These are phyloP conservation scores for Cheilosia urbana DNA, from an alignment of 2,888 invertebrate species.

Conservation along the genomic window DNA sequence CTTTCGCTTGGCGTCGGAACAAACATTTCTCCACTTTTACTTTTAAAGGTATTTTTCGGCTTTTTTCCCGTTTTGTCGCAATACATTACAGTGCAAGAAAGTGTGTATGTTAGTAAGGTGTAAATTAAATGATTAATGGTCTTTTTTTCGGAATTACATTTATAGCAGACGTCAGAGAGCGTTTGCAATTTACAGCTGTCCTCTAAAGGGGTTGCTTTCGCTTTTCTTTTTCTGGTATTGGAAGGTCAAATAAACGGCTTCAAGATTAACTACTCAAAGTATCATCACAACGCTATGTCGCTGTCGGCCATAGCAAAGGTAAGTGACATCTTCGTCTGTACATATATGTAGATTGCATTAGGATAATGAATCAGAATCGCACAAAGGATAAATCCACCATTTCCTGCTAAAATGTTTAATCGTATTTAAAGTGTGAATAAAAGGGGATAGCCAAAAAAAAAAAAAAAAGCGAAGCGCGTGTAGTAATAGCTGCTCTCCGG, in stretches of 20 bases:
- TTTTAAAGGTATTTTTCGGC: conserved; percentile 59
- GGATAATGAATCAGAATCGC: conserved; percentile 32
- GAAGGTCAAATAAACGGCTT: conserved; percentile 80
- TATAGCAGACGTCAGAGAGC: conserved; percentile 21
- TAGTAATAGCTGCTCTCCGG: conserved; percentile 39
- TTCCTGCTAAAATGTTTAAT: conserved; percentile 34
- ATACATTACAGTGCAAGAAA: conserved; percentile 10
- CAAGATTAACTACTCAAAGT: conserved; percentile 89
- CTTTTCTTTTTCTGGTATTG: conserved; percentile 49
- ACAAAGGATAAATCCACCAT: conserved; percentile 26
- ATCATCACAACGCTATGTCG: conserved; percentile 87
- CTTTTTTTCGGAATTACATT: conserved; percentile 3
- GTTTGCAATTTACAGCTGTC: conserved; percentile 56
- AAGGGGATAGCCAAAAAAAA: conserved; percentile 27
- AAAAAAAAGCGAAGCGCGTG: conserved; percentile 25
- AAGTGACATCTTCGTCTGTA: conserved; percentile 78
- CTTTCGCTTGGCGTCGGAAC: conserved; percentile 68
- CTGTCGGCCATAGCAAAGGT: conserved; percentile 88
- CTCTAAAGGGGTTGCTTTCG: conserved; percentile 46
- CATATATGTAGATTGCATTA: conserved; percentile 26
- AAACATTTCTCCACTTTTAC: conserved; percentile 71
- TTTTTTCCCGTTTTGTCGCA: conserved; percentile 12
- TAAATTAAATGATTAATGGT: conserved; percentile 18
- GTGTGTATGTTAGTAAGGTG: conserved; percentile 2
- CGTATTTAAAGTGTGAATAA: conserved; percentile 61